These are phyloP conservation scores for Gulo gulo DNA, from an alignment of 2,113 vertebrate species.

Conservation along the genomic window DNA sequence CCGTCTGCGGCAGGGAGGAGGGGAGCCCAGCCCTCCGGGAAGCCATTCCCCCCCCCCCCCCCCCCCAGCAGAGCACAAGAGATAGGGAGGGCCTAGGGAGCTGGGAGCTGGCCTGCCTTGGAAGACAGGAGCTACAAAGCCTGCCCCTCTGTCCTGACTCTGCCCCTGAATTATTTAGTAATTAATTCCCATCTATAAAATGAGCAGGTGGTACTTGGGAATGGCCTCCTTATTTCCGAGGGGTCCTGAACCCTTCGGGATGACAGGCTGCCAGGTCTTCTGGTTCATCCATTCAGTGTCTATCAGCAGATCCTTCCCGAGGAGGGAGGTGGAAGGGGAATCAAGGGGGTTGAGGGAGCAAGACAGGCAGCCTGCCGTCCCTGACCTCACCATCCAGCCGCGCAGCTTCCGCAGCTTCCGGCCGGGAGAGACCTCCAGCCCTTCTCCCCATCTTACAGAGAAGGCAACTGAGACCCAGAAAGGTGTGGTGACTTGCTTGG, in stretches of 20 bases:
- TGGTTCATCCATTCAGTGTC: fast-evolving
- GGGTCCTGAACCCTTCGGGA: background rate
- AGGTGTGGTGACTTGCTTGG: background rate
- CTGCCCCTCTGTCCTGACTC: background rate
- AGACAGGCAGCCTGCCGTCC: background rate
- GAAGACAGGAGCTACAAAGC: background rate
- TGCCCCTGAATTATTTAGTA: background rate
- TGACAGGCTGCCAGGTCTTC: background rate
- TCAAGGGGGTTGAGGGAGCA: fast-evolving
- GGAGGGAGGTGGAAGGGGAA: background rate
- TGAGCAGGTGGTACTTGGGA: background rate
- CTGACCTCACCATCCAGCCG: fast-evolving
- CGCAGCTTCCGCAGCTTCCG: background rate
- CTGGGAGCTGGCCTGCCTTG: background rate
- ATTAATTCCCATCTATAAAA: background rate
- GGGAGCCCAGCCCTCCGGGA: background rate
- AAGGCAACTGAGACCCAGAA: background rate
- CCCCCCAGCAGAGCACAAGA: background rate
- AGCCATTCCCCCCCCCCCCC: background rate
- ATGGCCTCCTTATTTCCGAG: background rate
- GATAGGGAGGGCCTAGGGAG: background rate
- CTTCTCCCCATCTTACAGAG: background rate
- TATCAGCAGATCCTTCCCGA: background rate
- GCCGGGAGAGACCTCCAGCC: background rate
- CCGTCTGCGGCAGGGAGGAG: background rate